These are phyloP conservation scores for Rhabditophanes sp. DNA, from an alignment of 2,888 invertebrate genomes.

Conservation along the genomic window DNA sequence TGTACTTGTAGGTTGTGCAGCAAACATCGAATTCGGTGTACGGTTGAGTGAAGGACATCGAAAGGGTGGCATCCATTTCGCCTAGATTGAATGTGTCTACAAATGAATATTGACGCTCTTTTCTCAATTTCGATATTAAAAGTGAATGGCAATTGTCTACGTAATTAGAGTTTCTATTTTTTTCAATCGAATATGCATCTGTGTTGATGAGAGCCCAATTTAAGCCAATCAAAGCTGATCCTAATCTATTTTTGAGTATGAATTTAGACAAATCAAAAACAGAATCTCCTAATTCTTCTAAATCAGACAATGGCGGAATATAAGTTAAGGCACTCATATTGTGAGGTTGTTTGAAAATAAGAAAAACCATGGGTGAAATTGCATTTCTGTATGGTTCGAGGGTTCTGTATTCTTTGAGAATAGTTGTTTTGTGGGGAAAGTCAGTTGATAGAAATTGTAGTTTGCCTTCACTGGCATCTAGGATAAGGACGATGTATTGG, in stretches of 20 bases:
- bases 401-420: slow-evolving; percentile 12
- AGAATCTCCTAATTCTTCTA: too few species aligned
- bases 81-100: slow-evolving; percentile 18
- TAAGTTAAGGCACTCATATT: too few species aligned
- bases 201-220: slow-evolving; percentile 26
- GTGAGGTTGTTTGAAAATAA: slow-evolving; percentile 30
- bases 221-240: slow-evolving; percentile 34
- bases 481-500: slow-evolving; percentile 16
- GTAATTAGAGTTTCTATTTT: slow-evolving; percentile 24
- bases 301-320: too few species aligned
- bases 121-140: slow-evolving; percentile 15
- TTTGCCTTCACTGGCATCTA: slow-evolving; percentile 38
- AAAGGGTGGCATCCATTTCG: slow-evolving; percentile 30
- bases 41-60: slow-evolving; percentile 20
- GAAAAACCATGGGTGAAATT: slow-evolving; percentile 23
- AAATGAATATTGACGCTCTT: slow-evolving; percentile 14
- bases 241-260: slow-evolving; percentile 28
- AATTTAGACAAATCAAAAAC: slow-evolving; percentile 31
- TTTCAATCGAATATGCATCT: slow-evolving; percentile 38
- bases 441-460: slow-evolving; percentile 33
- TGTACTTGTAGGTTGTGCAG: slow-evolving; percentile 14
- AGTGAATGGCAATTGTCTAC: slow-evolving; percentile 41
- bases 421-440: slow-evolving; percentile 31
- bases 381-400: not conserved
- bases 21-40: slow-evolving; percentile 19